Evolutionary conservation across 2,797 vertebrate genomes (phyloP), one percentile per base, ranked within the genome.

Genomic region (Miichthys miiuy): DNA sequence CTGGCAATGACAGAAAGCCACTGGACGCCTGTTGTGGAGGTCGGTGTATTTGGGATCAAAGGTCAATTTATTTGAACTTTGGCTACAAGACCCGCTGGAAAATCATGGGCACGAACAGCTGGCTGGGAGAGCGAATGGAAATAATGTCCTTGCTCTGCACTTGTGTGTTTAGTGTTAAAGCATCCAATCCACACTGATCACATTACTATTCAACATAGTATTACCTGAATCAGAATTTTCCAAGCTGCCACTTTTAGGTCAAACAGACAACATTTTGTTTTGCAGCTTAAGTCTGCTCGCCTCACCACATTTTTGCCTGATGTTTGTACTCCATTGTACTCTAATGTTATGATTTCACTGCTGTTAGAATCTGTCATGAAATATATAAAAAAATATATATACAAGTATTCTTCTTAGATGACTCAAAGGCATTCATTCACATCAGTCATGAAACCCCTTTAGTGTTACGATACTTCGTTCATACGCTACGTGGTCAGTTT

Each of bases 11-110:
- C 27, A n/a, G 54, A 58, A 47, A 47, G 20, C 20, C 20, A 17
- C n/a, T 61, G 47, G 69, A 52, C 38, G 0, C 34, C n/a, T 2
- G 8, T 27, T 13, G n/a, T 75, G 20, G 42, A 64, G 42, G 42
- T 56, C 44, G 17, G 46, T 2, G 2, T 52, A n/a, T 60, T 44
- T 41, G 3, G 17, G 62, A 7, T 47, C 23, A 21, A 17, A 50
- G 56, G 44, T 60, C 68, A 71, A 9, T 18, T 47, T 63, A 20
- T 20, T 64, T 30, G 16, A 48, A 48, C 61, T 64, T 27, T 27
- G 11, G 14, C 38, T 21, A 20, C 51, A 34, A 55, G 50, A 17
- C 38, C 5, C 1, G 8, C 18, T 54, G 58, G 47, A 63, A 52
- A 54, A 52, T 63, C 41, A n/a, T 2, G 34, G 17, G 7, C 23